Conservation (phyloP, 1,140 invertebrate genomes). For the Triops longicaudatus region DNA sequence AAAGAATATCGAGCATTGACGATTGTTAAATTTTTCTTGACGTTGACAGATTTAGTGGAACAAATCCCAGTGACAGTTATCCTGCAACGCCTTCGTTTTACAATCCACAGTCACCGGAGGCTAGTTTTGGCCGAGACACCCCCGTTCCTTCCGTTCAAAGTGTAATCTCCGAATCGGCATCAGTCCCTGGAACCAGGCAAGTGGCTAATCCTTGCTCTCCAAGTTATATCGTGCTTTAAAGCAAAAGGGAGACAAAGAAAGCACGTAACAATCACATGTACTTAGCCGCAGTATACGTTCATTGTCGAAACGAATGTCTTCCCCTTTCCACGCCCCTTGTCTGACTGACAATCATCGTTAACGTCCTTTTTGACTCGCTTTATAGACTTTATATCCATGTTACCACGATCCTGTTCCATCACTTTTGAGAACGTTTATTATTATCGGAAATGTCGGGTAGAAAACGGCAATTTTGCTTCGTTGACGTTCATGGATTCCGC, state of each 20-base stretch:
- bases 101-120: conserved; percentile 29
- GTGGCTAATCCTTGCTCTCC: conserved; percentile 19
- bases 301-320: conserved; percentile 3
- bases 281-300: background rate
- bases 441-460: background rate
- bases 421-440: too few relatives aligned
- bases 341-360: background rate
- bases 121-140: conserved; percentile 26
- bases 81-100: conserved; percentile 28
- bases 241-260: background rate
- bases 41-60: background rate
- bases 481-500: background rate
- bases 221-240: conserved; percentile 24
- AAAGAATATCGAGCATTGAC: too few relatives aligned
- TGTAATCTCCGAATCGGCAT: conserved; percentile 25
- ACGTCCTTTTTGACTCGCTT: conserved; percentile 10
- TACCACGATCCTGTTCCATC: background rate
- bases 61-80: conserved; percentile 27
- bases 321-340: background rate
- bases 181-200: conserved; percentile 21
- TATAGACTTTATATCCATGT: background rate
- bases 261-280: background rate
- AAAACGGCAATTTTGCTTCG: background rate
- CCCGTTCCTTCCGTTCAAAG: conserved; percentile 28
- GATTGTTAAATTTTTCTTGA: background rate